phyloP scores from a whole-genome alignment of 2,888 invertebrate genomes.

The Trimorus sp. region DNA sequence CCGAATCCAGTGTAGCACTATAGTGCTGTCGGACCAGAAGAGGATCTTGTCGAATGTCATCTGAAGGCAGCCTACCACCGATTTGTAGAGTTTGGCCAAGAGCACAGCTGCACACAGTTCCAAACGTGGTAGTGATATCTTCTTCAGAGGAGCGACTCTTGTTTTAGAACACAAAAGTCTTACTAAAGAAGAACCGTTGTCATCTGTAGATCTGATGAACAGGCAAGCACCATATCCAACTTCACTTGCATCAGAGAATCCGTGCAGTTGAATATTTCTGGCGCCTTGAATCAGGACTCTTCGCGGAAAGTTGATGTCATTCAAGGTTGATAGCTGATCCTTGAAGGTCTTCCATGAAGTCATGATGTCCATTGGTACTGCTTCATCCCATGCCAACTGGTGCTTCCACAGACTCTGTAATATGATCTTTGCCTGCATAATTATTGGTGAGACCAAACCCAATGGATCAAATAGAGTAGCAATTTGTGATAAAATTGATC shows the following conservation, averaged over 20 bases:
- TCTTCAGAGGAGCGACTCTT: slow-evolving; percentile 52
- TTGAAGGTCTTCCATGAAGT: background rate
- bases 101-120: background rate
- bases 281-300: slow-evolving; percentile 22
- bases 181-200: background rate
- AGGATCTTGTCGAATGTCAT: background rate
- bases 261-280: slow-evolving; percentile 56
- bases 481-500: background rate
- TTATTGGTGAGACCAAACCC: too few relatives aligned
- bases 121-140: background rate
- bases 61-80: background rate
- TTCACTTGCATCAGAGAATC: slow-evolving; percentile 68
- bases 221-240: slow-evolving; percentile 66
- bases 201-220: slow-evolving; percentile 15
- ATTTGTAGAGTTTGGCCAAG: background rate
- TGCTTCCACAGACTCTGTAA: slow-evolving; percentile 45
- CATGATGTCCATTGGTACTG: slow-evolving; percentile 9
- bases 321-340: background rate
- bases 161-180: slow-evolving; percentile 63
- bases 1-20: slow-evolving; percentile 66
- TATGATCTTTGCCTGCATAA: slow-evolving; percentile 40
- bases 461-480: background rate
- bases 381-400: slow-evolving; percentile 17
- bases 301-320: slow-evolving; percentile 65
- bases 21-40: slow-evolving; percentile 66